A percentile compares a stretch with the other conserved stretches of the same genome.
phyloP scores from a whole-genome alignment of 2,797 vertebrate genomes.

The Vultur gryphus region DNA sequence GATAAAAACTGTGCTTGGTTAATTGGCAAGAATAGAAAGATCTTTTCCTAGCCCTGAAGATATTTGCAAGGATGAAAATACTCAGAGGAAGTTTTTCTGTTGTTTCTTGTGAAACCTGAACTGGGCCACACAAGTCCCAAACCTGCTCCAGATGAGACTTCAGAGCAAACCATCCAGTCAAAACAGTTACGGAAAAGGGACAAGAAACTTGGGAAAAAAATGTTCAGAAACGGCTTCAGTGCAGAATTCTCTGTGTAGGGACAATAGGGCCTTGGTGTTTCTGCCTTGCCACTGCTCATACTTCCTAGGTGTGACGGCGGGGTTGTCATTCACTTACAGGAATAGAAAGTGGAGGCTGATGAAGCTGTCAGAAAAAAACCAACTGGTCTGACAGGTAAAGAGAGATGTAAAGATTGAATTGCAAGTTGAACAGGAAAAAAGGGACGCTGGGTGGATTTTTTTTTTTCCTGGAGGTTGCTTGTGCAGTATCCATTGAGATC shows the following conservation, averaged over 20 bases:
- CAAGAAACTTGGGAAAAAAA: not conserved
- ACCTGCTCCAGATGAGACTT: not conserved
- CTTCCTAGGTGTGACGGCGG: not conserved
- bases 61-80: not conserved
- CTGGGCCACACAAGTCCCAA: not conserved
- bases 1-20: slow-evolving; percentile 9
- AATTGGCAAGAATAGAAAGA: not conserved
- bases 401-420: not conserved
- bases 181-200: not conserved
- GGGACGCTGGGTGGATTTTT: not conserved
- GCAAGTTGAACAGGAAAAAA: not conserved
- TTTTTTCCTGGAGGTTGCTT: not conserved
- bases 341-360: slow-evolving; percentile 12
- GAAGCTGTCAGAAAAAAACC: not conserved
- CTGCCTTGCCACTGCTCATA: not conserved
- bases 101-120: not conserved
- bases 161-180: not conserved
- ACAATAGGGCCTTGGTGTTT: not conserved
- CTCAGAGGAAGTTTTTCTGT: not conserved
- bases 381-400: not conserved
- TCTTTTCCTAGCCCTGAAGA: not conserved
- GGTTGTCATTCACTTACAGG: not conserved
- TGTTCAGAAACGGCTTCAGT: not conserved
- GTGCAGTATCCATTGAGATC: not conserved
- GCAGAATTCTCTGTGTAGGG: not conserved